These are phyloP conservation scores for Micrasema longulum DNA, from an alignment of 1,140 invertebrate species.

Conservation along the genomic window DNA sequence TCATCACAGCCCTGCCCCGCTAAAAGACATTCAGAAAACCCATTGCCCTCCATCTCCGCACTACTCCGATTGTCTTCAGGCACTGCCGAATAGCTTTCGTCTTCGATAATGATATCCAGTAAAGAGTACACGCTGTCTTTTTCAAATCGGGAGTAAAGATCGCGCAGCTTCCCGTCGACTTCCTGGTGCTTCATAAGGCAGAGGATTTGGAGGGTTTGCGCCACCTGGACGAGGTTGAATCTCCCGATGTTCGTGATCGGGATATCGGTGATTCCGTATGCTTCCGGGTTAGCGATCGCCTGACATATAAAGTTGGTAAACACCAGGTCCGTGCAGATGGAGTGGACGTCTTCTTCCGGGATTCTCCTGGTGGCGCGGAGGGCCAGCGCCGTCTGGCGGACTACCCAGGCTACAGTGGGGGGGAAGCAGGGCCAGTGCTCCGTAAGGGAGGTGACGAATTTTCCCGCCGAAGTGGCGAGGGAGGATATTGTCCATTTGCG, in stretches of 20 bases:
- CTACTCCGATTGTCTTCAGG: no score
- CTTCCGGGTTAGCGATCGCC: slow-evolving; percentile 95
- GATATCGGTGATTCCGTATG: slow-evolving; percentile 94
- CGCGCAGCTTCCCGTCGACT: slow-evolving; percentile 60
- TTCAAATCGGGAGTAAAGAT: slow-evolving; percentile 83
- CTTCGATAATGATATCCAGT: slow-evolving; percentile 77
- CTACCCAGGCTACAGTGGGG: slow-evolving; percentile 81
- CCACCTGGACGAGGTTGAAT: slow-evolving; percentile 93
- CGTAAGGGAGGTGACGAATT: slow-evolving; percentile 87
- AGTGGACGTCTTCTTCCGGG: slow-evolving; percentile 76
- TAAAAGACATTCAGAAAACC: no score
- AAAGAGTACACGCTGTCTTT: slow-evolving; percentile 81
- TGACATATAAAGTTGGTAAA: slow-evolving; percentile 96
- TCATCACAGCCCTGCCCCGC: no score
- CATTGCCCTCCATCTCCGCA: no score
- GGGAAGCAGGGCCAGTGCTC: slow-evolving; percentile 95
- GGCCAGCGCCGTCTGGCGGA: slow-evolving; percentile 80
- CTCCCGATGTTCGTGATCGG: slow-evolving; percentile 92
- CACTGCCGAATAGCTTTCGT: slow-evolving; percentile 56
- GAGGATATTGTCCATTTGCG: slow-evolving; percentile 84
- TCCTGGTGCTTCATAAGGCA: slow-evolving; percentile 87
- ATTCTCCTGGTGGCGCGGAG: slow-evolving; percentile 60
- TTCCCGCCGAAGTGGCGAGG: slow-evolving; percentile 82
- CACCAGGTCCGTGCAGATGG: slow-evolving; percentile 92
- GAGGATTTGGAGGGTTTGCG: slow-evolving; percentile 91